Conservation (phyloP, 2,888 invertebrate genomes). For the Argyra leucocephala region DNA sequence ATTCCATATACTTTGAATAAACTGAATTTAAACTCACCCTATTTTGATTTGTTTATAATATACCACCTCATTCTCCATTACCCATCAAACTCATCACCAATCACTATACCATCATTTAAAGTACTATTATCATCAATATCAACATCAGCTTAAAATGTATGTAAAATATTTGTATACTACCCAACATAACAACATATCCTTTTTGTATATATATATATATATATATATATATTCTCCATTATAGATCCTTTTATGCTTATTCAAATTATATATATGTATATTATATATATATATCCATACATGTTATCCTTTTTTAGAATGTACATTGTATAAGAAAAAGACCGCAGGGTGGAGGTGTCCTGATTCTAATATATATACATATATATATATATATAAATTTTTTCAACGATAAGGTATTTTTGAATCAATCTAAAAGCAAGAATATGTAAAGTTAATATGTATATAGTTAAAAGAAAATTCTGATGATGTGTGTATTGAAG, state of each 20-base stretch:
- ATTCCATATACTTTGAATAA: too few species aligned
- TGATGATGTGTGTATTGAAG: neutral
- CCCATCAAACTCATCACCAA: neutral
- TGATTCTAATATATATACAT: neutral
- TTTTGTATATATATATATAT: too few species aligned
- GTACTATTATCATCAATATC: neutral
- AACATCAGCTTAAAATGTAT: too few species aligned
- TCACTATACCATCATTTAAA: neutral
- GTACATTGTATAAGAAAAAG: neutral
- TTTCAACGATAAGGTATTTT: too few species aligned
- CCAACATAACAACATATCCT: too few species aligned
- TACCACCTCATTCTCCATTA: neutral
- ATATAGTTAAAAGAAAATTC: neutral
- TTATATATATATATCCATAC: neutral
- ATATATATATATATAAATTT: too few species aligned
- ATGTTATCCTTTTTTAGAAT: too few species aligned
- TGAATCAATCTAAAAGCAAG: too few species aligned
- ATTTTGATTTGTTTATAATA: neutral
- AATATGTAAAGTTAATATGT: too few species aligned
- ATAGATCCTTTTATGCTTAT: neutral
- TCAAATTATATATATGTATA: neutral
- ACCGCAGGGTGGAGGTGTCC: neutral
- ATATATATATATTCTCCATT: conserved; percentile 1
- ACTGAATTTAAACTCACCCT: neutral
- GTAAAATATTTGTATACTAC: too few species aligned